These are phyloP conservation scores for Oligia strigilis DNA, from an alignment of 2,888 invertebrate species.

Conservation along the genomic window DNA sequence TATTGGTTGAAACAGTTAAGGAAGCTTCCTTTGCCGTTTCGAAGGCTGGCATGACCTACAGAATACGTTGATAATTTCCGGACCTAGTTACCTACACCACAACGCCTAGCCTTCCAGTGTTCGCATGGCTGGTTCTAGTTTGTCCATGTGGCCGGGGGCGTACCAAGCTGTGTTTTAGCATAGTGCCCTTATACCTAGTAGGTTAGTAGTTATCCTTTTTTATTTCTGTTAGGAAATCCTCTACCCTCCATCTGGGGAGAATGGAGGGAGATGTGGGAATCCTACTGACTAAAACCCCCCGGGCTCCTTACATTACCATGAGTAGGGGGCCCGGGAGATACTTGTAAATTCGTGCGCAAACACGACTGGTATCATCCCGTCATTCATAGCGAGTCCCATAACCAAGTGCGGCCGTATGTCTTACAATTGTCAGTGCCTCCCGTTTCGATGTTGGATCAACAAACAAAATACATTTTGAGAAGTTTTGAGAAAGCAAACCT, in stretches of 20 bases:
- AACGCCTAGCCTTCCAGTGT: background rate
- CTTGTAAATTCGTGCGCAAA: background rate
- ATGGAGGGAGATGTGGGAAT: background rate
- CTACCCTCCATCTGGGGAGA: background rate
- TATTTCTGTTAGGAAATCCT: background rate
- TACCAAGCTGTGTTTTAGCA: background rate
- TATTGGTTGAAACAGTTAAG: background rate
- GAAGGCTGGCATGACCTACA: background rate
- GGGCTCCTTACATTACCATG: background rate
- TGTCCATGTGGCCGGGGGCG: background rate
- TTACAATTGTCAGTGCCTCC: background rate
- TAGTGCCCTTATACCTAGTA: background rate
- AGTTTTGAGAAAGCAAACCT: background rate
- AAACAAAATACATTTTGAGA: slow-evolving; percentile 68
- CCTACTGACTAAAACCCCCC: background rate
- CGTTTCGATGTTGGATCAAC: background rate
- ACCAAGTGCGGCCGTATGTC: too few species aligned
- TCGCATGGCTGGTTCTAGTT: background rate
- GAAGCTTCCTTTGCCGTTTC: background rate
- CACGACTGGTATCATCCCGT: too few species aligned
- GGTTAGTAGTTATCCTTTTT: background rate
- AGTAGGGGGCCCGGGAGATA: rapidly evolving
- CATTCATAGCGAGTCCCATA: too few species aligned
- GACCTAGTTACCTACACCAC: background rate
- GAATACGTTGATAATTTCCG: background rate